Evolutionary conservation across 2,797 vertebrate species (phyloP), one percentile per base, ranked within the genome.

Genomic region (Ptychobarbus kaznakovi): DNA sequence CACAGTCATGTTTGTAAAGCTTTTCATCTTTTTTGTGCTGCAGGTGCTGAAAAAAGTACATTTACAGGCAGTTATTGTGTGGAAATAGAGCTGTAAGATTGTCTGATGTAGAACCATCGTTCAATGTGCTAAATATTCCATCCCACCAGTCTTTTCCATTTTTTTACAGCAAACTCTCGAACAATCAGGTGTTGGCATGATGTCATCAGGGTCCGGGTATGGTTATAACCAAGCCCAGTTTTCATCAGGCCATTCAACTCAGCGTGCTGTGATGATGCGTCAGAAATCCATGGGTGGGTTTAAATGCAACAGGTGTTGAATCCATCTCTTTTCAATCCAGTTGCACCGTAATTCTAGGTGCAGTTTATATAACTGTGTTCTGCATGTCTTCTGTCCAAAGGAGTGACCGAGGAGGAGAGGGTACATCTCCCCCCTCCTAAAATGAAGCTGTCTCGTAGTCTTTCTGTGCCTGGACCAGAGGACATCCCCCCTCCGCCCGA

Each of bases 401-500:
- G 97, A 88, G 93, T 96, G 58, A 94, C 95, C 18, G 97, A 98
- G 73, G 97, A 98, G 51, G 97, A 98, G 63, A 95, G 97, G 89
- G 96, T 96, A 86, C 96, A 96, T 90, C 95, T 98, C 63, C 94
- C 96, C 81, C 96, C 97, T 65, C 97, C 97, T 35, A 93, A 95
- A 53, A 96, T 97, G 95, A 98, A 98, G 90, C 94, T 98, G 89
- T 96, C 96, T 89, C 97, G 97, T 80, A 98, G 97, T 90, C 93
- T 98, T 69, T 98, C 97, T 0, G 96, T 98, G 78, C 97, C 97
- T 0, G 97, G 97, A 65, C 97, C 97, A 0, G 97, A 98, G 81
- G 97, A 98, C 86, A 98, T 98, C 83, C 97, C 97, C 2, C 97
- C 97, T 0, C 97, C 97, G 0, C 97, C 97, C 10, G 97, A 97